phyloP scores from a whole-genome alignment of 1,140 invertebrate species.

The Eumeta japonica region DNA sequence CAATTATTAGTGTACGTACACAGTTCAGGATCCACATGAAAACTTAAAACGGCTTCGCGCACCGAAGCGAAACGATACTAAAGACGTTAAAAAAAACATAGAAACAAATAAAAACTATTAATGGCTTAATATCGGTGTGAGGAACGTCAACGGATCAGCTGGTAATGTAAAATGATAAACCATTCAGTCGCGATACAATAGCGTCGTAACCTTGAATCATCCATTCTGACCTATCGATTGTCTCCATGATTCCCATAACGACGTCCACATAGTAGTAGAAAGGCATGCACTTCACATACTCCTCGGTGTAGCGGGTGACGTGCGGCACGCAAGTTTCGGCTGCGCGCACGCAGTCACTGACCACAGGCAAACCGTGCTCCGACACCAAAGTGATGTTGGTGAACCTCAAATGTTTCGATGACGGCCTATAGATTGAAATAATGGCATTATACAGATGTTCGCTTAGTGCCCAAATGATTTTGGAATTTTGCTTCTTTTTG shows the following conservation, averaged over 20 bases:
- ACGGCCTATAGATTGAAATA: constrained; percentile 28
- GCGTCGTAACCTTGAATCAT: too few relatives aligned
- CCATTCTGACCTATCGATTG: constrained; percentile 59
- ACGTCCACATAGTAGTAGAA: constrained; percentile 58
- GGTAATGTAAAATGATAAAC: too few relatives aligned
- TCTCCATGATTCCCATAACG: constrained; percentile 52
- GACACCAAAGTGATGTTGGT: constrained; percentile 66
- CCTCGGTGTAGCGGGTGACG: constrained; percentile 49
- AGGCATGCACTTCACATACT: constrained; percentile 53
- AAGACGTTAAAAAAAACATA: too few relatives aligned
- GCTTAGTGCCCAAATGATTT: too few relatives aligned
- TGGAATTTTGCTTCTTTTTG: too few relatives aligned
- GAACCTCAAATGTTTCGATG: constrained; percentile 47
- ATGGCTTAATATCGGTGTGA: neutral
- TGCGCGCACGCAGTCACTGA: constrained; percentile 31
- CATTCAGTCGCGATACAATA: too few relatives aligned
- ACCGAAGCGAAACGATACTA: too few relatives aligned
- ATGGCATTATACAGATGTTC: too few relatives aligned
- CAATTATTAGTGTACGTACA: too few relatives aligned
- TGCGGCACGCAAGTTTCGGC: constrained; percentile 52
- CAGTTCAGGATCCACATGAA: too few relatives aligned
- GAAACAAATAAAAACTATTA: neutral
- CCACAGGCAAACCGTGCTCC: constrained; percentile 63
- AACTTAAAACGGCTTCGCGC: too few relatives aligned
- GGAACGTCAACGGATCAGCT: too few relatives aligned